Evolutionary conservation across 2,797 vertebrate genomes (phyloP), one percentile per base, ranked within the genome.

Genomic region (Pachyuromys duprasi): DNA sequence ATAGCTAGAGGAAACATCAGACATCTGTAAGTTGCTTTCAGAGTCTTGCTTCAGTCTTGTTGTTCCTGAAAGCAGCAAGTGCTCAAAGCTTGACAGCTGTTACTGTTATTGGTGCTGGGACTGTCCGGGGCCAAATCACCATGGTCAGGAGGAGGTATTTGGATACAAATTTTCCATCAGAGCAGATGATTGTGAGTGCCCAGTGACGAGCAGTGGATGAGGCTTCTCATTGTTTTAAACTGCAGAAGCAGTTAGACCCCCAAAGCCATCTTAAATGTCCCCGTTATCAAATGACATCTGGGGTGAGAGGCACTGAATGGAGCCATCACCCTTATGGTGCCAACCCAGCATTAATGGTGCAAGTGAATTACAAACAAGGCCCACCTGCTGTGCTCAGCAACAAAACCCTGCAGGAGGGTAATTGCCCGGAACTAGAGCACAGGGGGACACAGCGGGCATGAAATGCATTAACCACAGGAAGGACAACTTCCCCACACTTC

Each of bases 341-440:
- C 97, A 95, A 97, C 96, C 96, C 33, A 5, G 95, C 80, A 55
- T 60, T 89, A 96, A 96, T 62, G 96, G 97, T 70, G 82, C 94
- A 97, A 97, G 97, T 93, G 96, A 97, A 97, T 96, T 94, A 97
- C 96, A 98, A 98, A 97, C 96, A 97, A 98, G 95, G 17, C 86
- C 97, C 96, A 91, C 97, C 97, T 70, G 95, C 98, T 96, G 96
- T 82, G 98, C 97, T 97, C 95, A 72, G 96, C 94, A 93, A 91
- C 67, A 80, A 67, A 97, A 97, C 92, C 69, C 74, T 0, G 97
- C 96, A 36, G 98, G 98, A 97, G 83, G 96, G 97, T 93, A 97
- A 98, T 98, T 98, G 97, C 97, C 97, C 91, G 53, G 96, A 98
- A 98, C 97, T 97, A 14, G 96, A 98, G 98, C 98, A 97, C 98